Conservation (phyloP, 2,797 vertebrate species). For the Knipowitschia caucasica region DNA sequence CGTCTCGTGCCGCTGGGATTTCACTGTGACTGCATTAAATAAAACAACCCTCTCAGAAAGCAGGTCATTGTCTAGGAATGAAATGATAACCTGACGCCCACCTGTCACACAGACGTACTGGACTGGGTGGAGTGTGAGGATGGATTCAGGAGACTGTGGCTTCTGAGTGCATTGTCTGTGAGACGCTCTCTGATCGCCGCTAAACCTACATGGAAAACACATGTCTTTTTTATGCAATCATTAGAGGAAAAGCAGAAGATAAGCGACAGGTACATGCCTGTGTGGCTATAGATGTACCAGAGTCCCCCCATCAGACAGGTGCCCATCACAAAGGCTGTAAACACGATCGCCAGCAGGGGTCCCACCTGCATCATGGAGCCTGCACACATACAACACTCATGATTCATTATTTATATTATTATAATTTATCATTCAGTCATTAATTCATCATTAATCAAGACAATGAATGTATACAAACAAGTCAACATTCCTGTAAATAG, state of each 20-base stretch:
- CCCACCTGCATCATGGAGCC: slow-evolving; percentile 49
- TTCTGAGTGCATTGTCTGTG: slow-evolving; percentile 19
- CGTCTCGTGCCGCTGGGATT: too few species aligned
- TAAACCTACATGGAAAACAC: slow-evolving; percentile 31
- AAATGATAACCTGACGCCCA: too few species aligned
- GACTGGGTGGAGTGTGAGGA: slow-evolving; percentile 41
- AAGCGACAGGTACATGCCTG: slow-evolving; percentile 65
- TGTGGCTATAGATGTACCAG: slow-evolving; percentile 77
- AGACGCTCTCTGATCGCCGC: slow-evolving; percentile 27
- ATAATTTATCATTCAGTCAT: too few species aligned
- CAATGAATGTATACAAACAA: too few species aligned
- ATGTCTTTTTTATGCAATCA: neutral
- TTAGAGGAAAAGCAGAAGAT: neutral
- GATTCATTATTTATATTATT: too few species aligned
- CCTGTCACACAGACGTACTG: slow-evolving; percentile 54
- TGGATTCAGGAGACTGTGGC: slow-evolving; percentile 22
- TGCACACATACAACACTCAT: slow-evolving; percentile 27
- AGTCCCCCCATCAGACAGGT: slow-evolving; percentile 76
- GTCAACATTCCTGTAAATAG: too few species aligned
- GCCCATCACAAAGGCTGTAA: slow-evolving; percentile 81
- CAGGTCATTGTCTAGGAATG: too few species aligned
- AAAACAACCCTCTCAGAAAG: too few species aligned
- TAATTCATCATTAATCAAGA: too few species aligned
- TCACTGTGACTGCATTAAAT: too few species aligned
- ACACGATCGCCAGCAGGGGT: slow-evolving; percentile 71